Evolutionary conservation across 2,888 invertebrate genomes (phyloP), one percentile per base, ranked within the genome.

Genomic region (Eupithecia tripunctaria): DNA sequence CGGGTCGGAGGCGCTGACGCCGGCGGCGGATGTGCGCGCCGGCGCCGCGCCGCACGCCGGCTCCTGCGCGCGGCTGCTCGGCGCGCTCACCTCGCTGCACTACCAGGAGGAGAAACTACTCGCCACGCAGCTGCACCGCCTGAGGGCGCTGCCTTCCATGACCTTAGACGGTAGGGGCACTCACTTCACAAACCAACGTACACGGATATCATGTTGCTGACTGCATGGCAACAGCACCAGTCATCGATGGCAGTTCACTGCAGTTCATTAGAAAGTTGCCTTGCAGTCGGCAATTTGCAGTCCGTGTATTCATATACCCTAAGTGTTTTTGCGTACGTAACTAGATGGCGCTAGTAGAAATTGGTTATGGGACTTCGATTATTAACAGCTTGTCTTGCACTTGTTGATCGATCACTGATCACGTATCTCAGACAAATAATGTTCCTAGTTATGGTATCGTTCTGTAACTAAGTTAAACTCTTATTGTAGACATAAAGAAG

Each of bases 401-500:
- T 1, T 43, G 6, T n/a, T 43, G n/a, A 2, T 18, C 7, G 1
- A 18, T 43, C n/a, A 18, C 7, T n/a, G 1, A 18, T 43, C n/a
- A 18, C 7, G 43, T n/a, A n/a, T 43, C 18, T n/a, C 43, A 18
- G 18, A 18, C 1, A 43, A 43, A 18, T 18, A 15, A 43, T 18
- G 43, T 43, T 43, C 43, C 15, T 1, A 47, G 21, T 21, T 3
- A 10, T 8, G 21, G 21, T 8, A 36, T 51, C 21, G 51, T 51
- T 51, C 10, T 21, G 21, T 51, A 21, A n/a, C 8, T n/a, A 2
- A 47, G 10, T 21, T 21, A 21, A 21, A 10, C 10, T 51, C 10
- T 25, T 27, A 29, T 66, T n/a, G 3, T 93, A 84, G 96, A 96
- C 78, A 90, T 96, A 84, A 94, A 92, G 84, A 95, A 95, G 82